Percentiles rank a stretch among this genome's conserved stretches.
These are phyloP conservation scores for Lepidochrysops patricia DNA, from an alignment of 2,888 invertebrate genomes.

Conservation along the genomic window DNA sequence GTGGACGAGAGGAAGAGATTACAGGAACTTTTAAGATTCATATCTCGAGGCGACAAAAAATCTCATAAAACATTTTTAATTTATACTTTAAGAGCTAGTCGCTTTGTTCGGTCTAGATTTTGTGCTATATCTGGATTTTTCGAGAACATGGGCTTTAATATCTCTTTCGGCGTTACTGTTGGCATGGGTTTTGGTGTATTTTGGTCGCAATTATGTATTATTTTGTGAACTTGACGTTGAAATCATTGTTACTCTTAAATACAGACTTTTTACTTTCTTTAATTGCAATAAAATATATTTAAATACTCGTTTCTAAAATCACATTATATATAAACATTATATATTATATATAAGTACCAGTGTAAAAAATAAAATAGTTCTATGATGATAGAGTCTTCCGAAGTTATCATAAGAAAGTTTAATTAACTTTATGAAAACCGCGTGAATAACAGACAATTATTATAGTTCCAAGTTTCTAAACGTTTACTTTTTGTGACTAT, in stretches of 20 bases:
- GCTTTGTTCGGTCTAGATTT: background rate
- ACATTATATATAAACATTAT: too few relatives aligned
- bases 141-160: background rate
- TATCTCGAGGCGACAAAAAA: constrained; percentile 10
- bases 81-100: background rate
- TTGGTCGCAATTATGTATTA: too few relatives aligned
- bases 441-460: background rate
- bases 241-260: too few relatives aligned
- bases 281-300: too few relatives aligned
- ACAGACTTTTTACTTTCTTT: too few relatives aligned
- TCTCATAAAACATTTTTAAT: constrained; percentile 12
- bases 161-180: background rate
- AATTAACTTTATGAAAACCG: background rate
- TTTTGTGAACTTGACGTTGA: too few relatives aligned
- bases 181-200: background rate
- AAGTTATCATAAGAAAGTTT: background rate
- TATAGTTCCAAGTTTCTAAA: background rate
- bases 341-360: too few relatives aligned
- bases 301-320: too few relatives aligned
- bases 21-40: constrained; percentile 13
- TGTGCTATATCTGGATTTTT: background rate
- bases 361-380: background rate
- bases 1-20: constrained; percentile 6
- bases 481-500: background rate
- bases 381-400: background rate